phyloP scores from a whole-genome alignment of 2,113 vertebrate species.

The Phoenicopterus ruber region DNA sequence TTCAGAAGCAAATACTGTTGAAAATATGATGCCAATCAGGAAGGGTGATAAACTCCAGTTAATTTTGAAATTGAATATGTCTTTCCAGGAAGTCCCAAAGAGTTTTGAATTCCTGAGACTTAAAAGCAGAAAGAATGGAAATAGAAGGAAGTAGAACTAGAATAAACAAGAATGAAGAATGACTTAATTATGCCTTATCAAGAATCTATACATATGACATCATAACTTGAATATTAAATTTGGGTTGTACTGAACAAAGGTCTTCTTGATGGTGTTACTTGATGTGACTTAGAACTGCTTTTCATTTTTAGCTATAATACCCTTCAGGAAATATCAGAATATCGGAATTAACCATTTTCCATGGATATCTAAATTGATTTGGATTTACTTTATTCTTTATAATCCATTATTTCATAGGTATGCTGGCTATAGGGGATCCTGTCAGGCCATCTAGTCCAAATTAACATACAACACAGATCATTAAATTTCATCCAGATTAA shows the following conservation, averaged over 20 bases:
- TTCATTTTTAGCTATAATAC: too few species aligned
- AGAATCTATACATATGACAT: background rate
- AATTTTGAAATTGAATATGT: background rate
- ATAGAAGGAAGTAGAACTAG: background rate
- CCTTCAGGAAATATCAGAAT: too few species aligned
- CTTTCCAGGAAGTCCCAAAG: background rate
- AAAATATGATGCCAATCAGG: too few species aligned
- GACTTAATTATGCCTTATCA: background rate
- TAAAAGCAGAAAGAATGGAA: background rate
- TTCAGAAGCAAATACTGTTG: background rate
- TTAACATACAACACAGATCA: background rate
- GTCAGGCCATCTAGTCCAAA: background rate
- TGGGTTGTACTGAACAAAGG: background rate
- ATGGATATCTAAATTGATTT: background rate
- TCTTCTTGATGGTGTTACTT: background rate
- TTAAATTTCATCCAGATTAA: background rate
- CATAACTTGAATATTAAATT: background rate
- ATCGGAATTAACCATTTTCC: too few species aligned
- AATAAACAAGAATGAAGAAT: background rate
- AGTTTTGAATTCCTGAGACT: background rate
- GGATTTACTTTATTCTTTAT: background rate
- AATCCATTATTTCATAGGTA: background rate
- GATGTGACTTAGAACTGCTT: too few species aligned
- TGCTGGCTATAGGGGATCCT: background rate
- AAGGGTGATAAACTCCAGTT: background rate